Evolutionary conservation across 2,113 vertebrate genomes (phyloP), one percentile per base, ranked within the genome.

Genomic region (Phrynocephalus versicolor): DNA sequence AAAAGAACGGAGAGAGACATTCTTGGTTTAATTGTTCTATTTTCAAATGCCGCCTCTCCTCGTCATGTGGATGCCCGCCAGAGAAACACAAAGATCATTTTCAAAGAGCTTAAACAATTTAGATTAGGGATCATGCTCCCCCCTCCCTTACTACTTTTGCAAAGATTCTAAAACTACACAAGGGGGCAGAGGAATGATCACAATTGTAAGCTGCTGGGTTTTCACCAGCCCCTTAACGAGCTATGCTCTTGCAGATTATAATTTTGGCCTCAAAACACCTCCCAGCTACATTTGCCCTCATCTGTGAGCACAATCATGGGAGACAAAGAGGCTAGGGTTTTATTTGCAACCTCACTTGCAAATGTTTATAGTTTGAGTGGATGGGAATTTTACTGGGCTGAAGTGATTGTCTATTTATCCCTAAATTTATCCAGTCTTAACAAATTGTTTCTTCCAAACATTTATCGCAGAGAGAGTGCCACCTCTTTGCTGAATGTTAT

Each of bases 11-110:
- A 92, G 71, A 9, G 62, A 0, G 2, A 16, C 27, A 0, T 0
- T 82, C 86, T 87, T 67, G 65, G 57, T 41, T 85, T 89, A 92
- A 89, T 87, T 90, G 87, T 90, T 93, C 88, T 87, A 27, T 90
- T 86, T 91, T 88, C 88, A 71, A 65, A 58, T 0, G 77, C 81
- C 79, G 72, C 51, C 84, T 57, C 23, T 0, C 3, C 60, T 0
- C 1, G 75, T 65, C 15, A 0, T 62, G 75, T 67, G 0, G 65
- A 82, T 25, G 71, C 79, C 18, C 84, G 92, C 91, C 89, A 93
- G 91, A 82, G 91, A 87, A 92, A 89, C 79, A 89, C 0, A 27
- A 90, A 87, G 88, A 92, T 90, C 89, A 72, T 88, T 41, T 74
- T 60, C 37, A 79, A 77, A 85, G 33, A 73, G 39, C 64, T 85